Base-by-base conservation (phyloP, 2,888 invertebrate genomes). In the Pyrocoelia pectoralis region DNA sequence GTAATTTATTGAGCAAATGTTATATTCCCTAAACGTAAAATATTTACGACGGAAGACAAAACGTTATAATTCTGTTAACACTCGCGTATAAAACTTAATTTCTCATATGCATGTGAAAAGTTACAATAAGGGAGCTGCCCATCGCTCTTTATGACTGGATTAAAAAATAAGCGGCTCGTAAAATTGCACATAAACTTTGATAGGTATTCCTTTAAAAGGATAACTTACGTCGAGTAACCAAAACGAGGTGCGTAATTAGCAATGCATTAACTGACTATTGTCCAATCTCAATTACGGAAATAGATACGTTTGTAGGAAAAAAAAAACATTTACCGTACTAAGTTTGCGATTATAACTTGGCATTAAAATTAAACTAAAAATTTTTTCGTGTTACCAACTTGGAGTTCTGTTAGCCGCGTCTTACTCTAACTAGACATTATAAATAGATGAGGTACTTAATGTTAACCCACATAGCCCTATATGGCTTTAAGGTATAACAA, bases 381-480 rank as follows among this genome's bases (percentile, higher is more conserved):
- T 61, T 33, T 38, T 48, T 38, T 33, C 24, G 24, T 18, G 10
- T 51, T 19, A 56, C 58, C 46, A 58, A 61, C 61, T 29, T 65
- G 15, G 54, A 51, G 60, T 60, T 61, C 60, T 54, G 61, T 65
- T 58, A 58, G 61, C 24, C 61, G 70, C 70, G 70, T 71, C 33
- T 33, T n/a, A n/a, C 10, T 33, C 70, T 70, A 73, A 70, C 71
- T 64, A 72, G 71, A 73, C 70, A 73, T 74, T 73, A 73, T 70
- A 71, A 72, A 71, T 69, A 71, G 70, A 70, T 70, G 64, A 71
- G 70, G 70, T 71, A 72, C 70, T 72, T 72, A 71, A 67, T 58
- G 67, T n/a, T 72, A 76, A 73, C 74, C 74, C 68, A 76, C 68
- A 72, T 76, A 70, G 72, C 75, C 74, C 68, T 75, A 74, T 70